Evolutionary conservation across 1,140 invertebrate genomes (phyloP).

Genomic region (Dendrolimus kikuchii): DNA sequence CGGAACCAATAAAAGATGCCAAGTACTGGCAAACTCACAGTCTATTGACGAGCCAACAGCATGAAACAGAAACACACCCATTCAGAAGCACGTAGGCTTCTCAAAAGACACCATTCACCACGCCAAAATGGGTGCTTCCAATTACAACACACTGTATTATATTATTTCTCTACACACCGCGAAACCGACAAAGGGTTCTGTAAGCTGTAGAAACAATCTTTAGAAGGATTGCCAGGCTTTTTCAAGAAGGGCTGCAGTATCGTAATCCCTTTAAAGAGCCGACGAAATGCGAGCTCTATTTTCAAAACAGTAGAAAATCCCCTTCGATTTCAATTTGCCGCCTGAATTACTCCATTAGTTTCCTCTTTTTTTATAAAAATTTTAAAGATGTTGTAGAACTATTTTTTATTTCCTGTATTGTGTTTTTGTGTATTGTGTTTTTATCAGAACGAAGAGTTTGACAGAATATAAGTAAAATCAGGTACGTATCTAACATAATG

Average conservation of each 20-base stretch:
- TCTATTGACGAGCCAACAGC: conserved; percentile 41
- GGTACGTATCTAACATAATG: too few relatives aligned
- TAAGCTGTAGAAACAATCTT: conserved; percentile 69
- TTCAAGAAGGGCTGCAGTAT: conserved; percentile 14
- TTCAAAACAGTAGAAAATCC: conserved; percentile 68
- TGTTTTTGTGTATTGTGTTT: background rate
- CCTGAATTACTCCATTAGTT: conserved; percentile 42
- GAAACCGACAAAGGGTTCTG: conserved; percentile 57
- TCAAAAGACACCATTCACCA: conserved; percentile 54
- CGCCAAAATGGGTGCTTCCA: conserved; percentile 44
- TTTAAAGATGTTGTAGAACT: conserved; percentile 41
- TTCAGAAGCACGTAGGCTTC: conserved; percentile 54
- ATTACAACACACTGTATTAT: conserved; percentile 33
- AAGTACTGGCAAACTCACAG: conserved; percentile 6
- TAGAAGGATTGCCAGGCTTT: conserved; percentile 30
- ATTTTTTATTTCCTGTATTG: conserved; percentile 23
- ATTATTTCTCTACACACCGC: conserved; percentile 27
- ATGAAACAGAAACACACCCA: conserved; percentile 58
- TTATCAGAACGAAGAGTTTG: too few relatives aligned
- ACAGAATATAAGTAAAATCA: too few relatives aligned
- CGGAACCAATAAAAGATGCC: conserved; percentile 6
- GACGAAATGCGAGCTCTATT: conserved; percentile 44
- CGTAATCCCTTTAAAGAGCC: conserved; percentile 59
- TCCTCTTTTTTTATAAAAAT: conserved; percentile 7
- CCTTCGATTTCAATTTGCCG: conserved; percentile 65